Evolutionary conservation across 2,113 vertebrate species (phyloP).

Genomic region (Cercocebus atys): DNA sequence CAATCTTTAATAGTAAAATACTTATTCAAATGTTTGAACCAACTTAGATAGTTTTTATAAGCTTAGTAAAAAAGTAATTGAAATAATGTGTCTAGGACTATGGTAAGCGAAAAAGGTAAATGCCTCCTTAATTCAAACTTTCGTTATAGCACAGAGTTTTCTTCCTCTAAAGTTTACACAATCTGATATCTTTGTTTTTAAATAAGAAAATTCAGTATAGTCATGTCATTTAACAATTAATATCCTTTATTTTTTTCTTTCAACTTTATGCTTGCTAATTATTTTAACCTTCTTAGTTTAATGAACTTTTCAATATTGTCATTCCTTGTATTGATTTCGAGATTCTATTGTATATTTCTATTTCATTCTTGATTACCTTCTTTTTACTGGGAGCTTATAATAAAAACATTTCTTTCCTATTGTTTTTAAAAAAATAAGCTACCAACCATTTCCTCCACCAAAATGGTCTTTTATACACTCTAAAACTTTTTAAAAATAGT

Average conservation of each 20-base stretch:
- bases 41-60: neutral
- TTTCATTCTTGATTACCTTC: neutral
- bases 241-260: neutral
- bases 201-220: conserved; percentile 3
- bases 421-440: neutral
- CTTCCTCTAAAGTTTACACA: neutral
- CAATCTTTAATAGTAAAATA: neutral
- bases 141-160: neutral
- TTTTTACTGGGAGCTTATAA: neutral
- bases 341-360: neutral
- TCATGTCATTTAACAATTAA: conserved; percentile 2
- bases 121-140: neutral
- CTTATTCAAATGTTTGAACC: neutral
- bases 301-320: neutral
- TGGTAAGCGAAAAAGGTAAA: neutral
- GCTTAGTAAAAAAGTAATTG: neutral
- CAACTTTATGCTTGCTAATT: conserved; percentile 4
- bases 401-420: neutral
- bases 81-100: neutral
- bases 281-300: neutral
- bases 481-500: neutral
- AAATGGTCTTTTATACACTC: neutral
- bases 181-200: neutral
- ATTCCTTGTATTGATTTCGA: conserved; percentile 5
- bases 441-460: neutral